Base-by-base conservation (phyloP, 2,797 vertebrate genomes). In the Thaleichthys pacificus region DNA sequence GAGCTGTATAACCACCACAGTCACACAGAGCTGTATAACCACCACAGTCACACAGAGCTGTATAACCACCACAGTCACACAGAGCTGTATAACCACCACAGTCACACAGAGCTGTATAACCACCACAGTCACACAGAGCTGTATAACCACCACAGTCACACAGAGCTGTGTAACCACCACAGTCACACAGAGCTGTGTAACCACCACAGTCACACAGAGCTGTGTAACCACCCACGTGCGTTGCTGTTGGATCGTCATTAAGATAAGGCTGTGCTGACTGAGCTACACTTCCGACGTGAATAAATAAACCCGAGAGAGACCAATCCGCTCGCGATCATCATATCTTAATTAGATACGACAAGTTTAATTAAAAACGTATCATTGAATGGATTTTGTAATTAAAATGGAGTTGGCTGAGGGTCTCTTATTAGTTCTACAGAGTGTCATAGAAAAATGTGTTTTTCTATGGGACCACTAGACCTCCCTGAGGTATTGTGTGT, bases 321-420 rank as follows among this genome's bases (percentile, higher is more conserved):
- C n/a, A 21, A 69, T 38, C 67, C 30, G 22, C 66, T 28, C 49
- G 7, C 19, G 30, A 60, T 58, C 67, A 69, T 69, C 54, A 60
- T 69, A 30, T 51, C 66, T 26, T 69, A 58, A 22, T 69, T 58
- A 69, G 28, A 68, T 68, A 57, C 54, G 54, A 69, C 32, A 17
- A 58, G 30, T 69, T 69, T 38, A 58, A 58, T 58, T 69, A 22
- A 69, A 58, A 69, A 57, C n/a, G 22, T 24, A 69, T 60, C 54
- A 69, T 58, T 58, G 14, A 56, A 56, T 67, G 15, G 42, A 67
- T 67, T 30, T 67, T 54, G 47, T 54, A 51, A 67, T 67, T 67
- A 67, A 67, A 67, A 54, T 28, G 15, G 26, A 67, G 66, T 67
- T 67, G 19, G 65, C 21, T 66, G 51, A 24, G 56, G 67, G 67